Base-by-base conservation (phyloP, 1,140 invertebrate species). In the Carcinoscorpius rotundicauda region DNA sequence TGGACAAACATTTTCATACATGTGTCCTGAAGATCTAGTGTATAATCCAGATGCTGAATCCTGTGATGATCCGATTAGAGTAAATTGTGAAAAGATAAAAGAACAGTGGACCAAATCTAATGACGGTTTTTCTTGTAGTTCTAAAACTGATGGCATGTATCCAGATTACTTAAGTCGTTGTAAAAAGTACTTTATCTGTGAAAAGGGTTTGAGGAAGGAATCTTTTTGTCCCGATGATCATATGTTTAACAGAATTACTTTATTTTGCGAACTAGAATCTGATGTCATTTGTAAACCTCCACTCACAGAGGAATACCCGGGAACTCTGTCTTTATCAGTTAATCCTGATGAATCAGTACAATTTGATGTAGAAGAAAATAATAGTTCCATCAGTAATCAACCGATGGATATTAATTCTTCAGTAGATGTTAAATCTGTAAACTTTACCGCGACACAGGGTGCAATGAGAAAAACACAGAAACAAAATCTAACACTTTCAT, bases 141-240 rank as follows among this genome's bases (percentile, higher is more conserved):
- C 59, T 50, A 48, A 62, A 11, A 61, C 58, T 11, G 62, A 68
- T 55, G 67, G 67, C 3, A 68, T 68, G 67, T 68, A 68, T 50
- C 29, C 62, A 9, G 67, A 68, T 61, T 63, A 50, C 11, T 29
- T 11, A 29, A 50, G 58, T 4, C 49, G 66, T 11, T 68, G 67
- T 48, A 56, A 56, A 50, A 53, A 62, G 29, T 68, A 68, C 49
- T 68, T 63, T 60, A 64, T 68, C 48, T 68, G 67, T n/a, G 67
- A 68, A 55, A 64, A 64, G 4, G 67, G 67, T 4, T 60, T 61
- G 29, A 49, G 52, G 9, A 61, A 62, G 11, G 56, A 52, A 3
- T 64, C 64, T 0, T 68, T 65, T 55, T 68, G 67, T 11, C 67
- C 64, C 6, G 67, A 68, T 48, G 53, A 61, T 48, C 61, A 68